phyloP scores from a whole-genome alignment of 64 coral and sea anemone genomes.

The Montipora sp. region DNA sequence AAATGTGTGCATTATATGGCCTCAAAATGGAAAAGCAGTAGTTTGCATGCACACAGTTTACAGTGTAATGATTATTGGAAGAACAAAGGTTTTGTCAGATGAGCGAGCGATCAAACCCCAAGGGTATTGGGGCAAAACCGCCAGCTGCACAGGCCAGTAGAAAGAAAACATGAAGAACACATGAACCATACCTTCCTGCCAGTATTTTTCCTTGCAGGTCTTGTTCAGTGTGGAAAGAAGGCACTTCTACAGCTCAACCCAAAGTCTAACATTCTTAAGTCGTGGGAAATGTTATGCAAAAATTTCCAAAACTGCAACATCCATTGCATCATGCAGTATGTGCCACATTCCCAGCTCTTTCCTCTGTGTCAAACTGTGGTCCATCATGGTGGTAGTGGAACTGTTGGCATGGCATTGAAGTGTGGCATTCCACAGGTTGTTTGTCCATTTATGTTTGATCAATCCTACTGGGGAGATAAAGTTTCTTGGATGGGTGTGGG shows the following conservation, averaged over 20 bases:
- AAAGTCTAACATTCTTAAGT: constrained; percentile 72
- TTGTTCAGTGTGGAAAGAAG: constrained; percentile 88
- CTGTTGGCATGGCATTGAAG: constrained; percentile 77
- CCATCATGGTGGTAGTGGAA: constrained; percentile 92
- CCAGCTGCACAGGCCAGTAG: too few species aligned
- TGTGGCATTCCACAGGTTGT: constrained; percentile 82
- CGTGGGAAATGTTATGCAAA: constrained; percentile 91
- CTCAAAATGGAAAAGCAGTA: too few species aligned
- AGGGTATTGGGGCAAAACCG: too few species aligned
- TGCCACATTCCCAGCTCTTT: constrained; percentile 77
- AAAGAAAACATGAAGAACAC: too few species aligned
- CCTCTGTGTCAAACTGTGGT: constrained; percentile 69
- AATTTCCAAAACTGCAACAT: constrained; percentile 93
- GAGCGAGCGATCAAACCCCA: too few species aligned
- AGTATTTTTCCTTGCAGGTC: constrained; percentile 38
- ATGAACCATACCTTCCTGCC: too few species aligned
- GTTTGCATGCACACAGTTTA: too few species aligned
- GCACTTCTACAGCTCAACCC: constrained; percentile 69
- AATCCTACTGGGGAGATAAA: constrained; percentile 94
- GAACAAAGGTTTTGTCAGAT: too few species aligned
- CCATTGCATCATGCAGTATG: constrained; percentile 74
- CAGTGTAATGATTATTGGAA: too few species aligned
- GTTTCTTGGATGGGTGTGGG: constrained; percentile 87
- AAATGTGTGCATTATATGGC: too few species aligned
- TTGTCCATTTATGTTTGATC: constrained; percentile 97